A percentile compares a stretch with the other conserved stretches of the same genome.
These are phyloP conservation scores for Heliconius charithonia DNA, from an alignment of 2,888 invertebrate species.

Conservation along the genomic window DNA sequence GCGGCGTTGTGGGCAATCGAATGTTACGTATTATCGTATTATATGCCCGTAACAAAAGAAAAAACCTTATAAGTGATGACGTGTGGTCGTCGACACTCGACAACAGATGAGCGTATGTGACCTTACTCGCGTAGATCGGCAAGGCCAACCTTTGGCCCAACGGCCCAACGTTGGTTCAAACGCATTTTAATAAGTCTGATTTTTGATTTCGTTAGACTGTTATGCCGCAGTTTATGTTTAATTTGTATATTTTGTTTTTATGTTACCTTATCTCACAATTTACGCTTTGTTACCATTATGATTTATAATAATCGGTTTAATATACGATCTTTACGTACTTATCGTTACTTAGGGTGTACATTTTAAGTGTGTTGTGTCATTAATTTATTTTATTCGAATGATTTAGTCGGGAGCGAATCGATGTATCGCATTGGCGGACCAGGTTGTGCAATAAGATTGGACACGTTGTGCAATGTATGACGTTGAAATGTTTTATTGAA, in stretches of 20 bases:
- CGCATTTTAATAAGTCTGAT: constrained; percentile 74
- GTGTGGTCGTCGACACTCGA: constrained; percentile 47
- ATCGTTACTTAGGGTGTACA: constrained; percentile 57
- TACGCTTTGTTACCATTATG: constrained; percentile 76
- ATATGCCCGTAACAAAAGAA: constrained; percentile 53
- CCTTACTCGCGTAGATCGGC: constrained; percentile 52
- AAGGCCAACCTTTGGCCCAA: constrained; percentile 63
- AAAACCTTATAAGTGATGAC: constrained; percentile 53
- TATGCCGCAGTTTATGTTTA: constrained; percentile 63
- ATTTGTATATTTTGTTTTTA: constrained; percentile 58
- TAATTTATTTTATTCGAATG: constrained; percentile 53
- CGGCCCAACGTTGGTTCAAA: constrained; percentile 64
- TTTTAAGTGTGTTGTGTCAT: constrained; percentile 47
- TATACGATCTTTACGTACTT: constrained; percentile 48
- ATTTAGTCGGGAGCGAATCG: constrained; percentile 47
- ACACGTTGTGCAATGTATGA: constrained; percentile 65
- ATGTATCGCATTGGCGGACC: constrained; percentile 46
- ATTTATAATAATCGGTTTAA: constrained; percentile 59
- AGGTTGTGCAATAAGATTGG: constrained; percentile 60
- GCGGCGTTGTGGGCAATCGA: constrained; percentile 48
- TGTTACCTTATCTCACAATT: constrained; percentile 66
- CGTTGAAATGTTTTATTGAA: constrained; percentile 71
- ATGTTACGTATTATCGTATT: constrained; percentile 58
- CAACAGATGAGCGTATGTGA: constrained; percentile 51
- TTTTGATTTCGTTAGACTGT: constrained; percentile 62